These are phyloP conservation scores for Drosophila peninsularis DNA, from an alignment of 2,888 invertebrate genomes.

Conservation along the genomic window DNA sequence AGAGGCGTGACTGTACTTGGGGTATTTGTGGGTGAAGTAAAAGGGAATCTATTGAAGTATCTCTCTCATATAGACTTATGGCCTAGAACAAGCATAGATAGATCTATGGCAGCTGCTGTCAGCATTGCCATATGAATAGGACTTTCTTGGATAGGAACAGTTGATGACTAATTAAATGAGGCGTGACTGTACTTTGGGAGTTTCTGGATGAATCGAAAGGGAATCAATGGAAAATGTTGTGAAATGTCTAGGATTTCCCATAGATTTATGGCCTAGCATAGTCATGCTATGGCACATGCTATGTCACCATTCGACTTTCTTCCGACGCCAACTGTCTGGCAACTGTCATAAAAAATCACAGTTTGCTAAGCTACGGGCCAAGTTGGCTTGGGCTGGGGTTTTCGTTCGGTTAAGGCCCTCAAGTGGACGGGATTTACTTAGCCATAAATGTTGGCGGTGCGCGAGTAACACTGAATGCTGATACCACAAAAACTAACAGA, in stretches of 20 bases:
- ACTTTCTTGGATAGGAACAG: neutral
- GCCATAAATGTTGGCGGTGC: constrained; percentile 63
- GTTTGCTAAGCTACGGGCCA: constrained; percentile 22
- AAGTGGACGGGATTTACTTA: constrained; percentile 79
- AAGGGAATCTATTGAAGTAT: neutral
- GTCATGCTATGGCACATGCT: neutral
- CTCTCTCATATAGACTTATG: neutral
- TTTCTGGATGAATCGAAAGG: neutral
- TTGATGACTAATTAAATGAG: neutral
- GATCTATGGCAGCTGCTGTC: too few species aligned
- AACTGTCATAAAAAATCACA: constrained; percentile 78
- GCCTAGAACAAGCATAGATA: neutral
- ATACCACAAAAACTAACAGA: constrained; percentile 48
- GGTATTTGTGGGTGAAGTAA: neutral
- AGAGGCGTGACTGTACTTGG: constrained; percentile 1
- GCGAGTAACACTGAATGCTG: constrained; percentile 25
- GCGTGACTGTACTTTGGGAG: neutral
- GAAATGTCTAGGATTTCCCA: neutral
- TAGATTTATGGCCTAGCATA: neutral
- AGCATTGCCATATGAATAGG: too few species aligned
- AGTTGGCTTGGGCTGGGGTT: constrained; percentile 1
- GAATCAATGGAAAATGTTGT: neutral
- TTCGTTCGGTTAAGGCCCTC: constrained; percentile 50
- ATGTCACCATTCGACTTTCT: neutral
- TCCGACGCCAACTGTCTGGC: constrained; percentile 43